These are phyloP conservation scores for Phalanger gymnotis DNA, from an alignment of 2,797 vertebrate species.

Conservation along the genomic window DNA sequence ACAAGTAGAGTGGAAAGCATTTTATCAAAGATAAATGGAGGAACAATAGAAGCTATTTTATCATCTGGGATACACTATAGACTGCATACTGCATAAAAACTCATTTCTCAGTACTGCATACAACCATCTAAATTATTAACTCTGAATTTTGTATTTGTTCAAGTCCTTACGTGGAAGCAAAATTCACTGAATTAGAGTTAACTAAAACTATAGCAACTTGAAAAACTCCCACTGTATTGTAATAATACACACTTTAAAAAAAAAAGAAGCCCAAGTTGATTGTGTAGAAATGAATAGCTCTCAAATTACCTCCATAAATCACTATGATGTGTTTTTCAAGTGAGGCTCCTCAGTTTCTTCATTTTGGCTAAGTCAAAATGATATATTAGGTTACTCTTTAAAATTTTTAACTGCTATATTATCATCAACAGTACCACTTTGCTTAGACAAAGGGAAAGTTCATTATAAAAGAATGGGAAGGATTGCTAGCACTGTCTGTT, in stretches of 20 bases:
- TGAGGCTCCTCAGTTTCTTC: background rate
- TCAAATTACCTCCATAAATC: conserved; percentile 28
- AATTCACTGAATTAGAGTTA: background rate
- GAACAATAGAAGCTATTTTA: background rate
- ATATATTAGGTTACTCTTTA: conserved; percentile 3
- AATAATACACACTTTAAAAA: background rate
- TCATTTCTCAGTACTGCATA: background rate
- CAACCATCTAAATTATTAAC: background rate
- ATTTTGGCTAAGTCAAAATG: background rate
- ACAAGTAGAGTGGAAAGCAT: background rate
- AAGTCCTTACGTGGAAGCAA: conserved; percentile 18
- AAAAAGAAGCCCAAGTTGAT: conserved; percentile 23
- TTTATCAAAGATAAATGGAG: background rate
- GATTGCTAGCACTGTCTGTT: conserved; percentile 53
- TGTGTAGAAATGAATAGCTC: conserved; percentile 30
- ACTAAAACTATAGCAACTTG: background rate
- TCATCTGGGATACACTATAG: background rate
- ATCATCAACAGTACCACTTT: conserved; percentile 27
- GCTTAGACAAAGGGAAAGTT: conserved; percentile 17
- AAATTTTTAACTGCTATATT: conserved; percentile 19
- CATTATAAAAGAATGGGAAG: conserved; percentile 45
- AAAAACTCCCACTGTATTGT: background rate
- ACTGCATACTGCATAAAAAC: background rate
- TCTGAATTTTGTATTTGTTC: conserved; percentile 40
- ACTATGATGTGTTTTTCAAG: background rate